These are phyloP conservation scores for Helogale parvula DNA, from an alignment of 2,113 vertebrate genomes.

Conservation along the genomic window DNA sequence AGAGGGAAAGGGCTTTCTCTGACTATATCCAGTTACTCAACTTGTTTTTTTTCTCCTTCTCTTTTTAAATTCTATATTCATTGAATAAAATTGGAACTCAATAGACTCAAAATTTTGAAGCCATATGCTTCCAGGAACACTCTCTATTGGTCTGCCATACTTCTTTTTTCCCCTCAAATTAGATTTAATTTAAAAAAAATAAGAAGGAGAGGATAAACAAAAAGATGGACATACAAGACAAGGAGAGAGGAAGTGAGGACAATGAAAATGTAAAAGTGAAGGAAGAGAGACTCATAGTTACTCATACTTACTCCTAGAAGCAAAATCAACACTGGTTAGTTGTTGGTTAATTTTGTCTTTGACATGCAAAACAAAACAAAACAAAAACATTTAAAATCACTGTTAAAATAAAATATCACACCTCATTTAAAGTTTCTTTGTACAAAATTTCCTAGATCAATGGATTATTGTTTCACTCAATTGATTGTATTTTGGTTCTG, in stretches of 20 bases:
- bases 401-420: background rate
- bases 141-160: background rate
- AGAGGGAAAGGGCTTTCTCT: background rate
- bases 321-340: background rate
- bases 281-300: too few relatives aligned
- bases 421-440: background rate
- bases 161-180: background rate
- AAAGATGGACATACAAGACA: background rate
- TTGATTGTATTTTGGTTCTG: background rate
- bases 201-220: background rate
- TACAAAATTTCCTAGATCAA: background rate
- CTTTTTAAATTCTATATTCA: background rate
- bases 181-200: background rate
- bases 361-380: background rate
- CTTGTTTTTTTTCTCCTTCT: background rate
- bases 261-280: background rate
- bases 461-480: background rate
- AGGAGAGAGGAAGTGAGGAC: background rate
- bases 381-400: background rate
- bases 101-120: background rate
- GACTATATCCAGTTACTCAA: background rate
- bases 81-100: background rate
- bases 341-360: background rate
- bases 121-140: background rate
- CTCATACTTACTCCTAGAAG: background rate